Conservation (phyloP, 2,888 invertebrate species). For the Eueremaeus valkanovi region DNA sequence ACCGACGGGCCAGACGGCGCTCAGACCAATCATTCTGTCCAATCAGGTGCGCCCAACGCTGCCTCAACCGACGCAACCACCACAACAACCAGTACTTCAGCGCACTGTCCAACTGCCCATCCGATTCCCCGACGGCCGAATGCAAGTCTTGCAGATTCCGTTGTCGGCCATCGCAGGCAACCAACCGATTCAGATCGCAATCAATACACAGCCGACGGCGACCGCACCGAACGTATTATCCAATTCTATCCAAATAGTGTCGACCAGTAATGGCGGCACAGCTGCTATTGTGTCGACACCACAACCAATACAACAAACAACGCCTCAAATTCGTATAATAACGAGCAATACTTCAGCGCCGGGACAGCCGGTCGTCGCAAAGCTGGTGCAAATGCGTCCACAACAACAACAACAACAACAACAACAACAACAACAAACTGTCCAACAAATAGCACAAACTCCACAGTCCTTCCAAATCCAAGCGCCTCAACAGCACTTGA, state of each 20-base stretch:
- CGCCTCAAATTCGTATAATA: conserved; percentile 38
- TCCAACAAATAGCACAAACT: conserved; percentile 11
- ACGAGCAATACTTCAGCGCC: conserved; percentile 33
- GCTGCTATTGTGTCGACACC: conserved; percentile 52
- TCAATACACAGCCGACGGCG: conserved; percentile 36
- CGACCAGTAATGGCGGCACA: conserved; percentile 40
- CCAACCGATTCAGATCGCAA: conserved; percentile 43
- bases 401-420: conserved; percentile 37
- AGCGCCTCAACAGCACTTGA: conserved; percentile 24
- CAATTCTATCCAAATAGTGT: conserved; percentile 45
- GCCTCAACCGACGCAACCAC: background rate
- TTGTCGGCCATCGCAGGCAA: conserved; percentile 41
- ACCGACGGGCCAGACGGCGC: background rate
- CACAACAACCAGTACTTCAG: conserved; percentile 11
- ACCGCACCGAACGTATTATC: conserved; percentile 34
- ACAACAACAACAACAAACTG: conserved; percentile 13
- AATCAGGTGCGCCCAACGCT: conserved; percentile 15
- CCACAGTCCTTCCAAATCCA: conserved; percentile 9
- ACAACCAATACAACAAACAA: conserved; percentile 42
- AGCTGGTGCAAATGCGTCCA: conserved; percentile 48
- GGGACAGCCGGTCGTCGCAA: conserved; percentile 41
- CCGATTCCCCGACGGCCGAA: conserved; percentile 86
- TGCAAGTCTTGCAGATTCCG: conserved; percentile 60
- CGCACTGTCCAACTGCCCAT: conserved; percentile 58
- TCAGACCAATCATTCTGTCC: conserved; percentile 37